Evolutionary conservation across 2,797 vertebrate species (phyloP).

Genomic region (Amniataba percoides): DNA sequence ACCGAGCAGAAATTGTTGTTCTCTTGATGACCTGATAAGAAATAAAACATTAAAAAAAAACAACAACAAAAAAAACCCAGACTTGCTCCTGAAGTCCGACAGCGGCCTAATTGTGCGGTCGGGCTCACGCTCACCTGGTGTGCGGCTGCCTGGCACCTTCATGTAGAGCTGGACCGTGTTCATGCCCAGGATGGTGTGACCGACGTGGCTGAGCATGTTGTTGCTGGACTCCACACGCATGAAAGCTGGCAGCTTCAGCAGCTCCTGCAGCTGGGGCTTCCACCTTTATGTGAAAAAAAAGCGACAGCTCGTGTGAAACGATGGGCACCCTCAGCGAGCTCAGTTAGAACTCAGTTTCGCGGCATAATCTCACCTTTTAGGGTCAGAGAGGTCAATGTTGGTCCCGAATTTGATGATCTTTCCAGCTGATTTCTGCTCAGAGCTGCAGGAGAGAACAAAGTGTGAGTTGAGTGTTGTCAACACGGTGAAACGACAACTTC

Average conservation of each 20-base stretch:
- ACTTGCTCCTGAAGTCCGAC: not conserved
- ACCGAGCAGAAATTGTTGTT: constrained; percentile 99
- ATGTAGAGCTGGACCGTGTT: constrained; percentile 99
- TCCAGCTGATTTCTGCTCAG: constrained; percentile 87
- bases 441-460: constrained; percentile 69
- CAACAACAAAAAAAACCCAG: constrained; percentile 1
- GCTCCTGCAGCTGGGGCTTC: constrained; percentile 98
- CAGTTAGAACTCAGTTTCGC: not conserved
- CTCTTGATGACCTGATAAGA: constrained; percentile 94
- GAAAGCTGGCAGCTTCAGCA: constrained; percentile 98
- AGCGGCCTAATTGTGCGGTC: not conserved
- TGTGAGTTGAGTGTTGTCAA: constrained; percentile 25
- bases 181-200: constrained; percentile 98
- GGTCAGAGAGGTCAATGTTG: constrained; percentile 95
- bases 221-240: constrained; percentile 97
- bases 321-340: not conserved
- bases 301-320: not conserved
- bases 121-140: constrained; percentile 87
- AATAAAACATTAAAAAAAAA: not conserved
- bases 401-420: constrained; percentile 97
- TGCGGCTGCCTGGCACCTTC: constrained; percentile 99
- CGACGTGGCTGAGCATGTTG: constrained; percentile 98
- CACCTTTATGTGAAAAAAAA: constrained; percentile 83
- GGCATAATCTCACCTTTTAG: constrained; percentile 88
- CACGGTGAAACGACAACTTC: not conserved